Conservation (phyloP, 2,113 vertebrate species). For the Nothoprocta pentlandii region DNA sequence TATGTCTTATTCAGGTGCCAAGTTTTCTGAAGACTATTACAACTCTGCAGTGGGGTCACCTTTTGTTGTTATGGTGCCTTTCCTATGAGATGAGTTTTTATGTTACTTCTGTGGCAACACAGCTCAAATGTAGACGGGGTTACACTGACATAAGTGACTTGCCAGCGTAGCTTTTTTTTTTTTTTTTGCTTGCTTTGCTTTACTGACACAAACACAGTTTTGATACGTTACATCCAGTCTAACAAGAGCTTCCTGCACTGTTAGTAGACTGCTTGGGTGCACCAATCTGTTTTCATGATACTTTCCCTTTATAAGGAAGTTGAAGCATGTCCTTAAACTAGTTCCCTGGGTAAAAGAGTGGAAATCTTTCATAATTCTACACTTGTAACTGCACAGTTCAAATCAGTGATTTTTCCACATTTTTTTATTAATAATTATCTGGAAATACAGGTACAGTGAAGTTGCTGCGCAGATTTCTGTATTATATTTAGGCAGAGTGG, state of each 20-base stretch:
- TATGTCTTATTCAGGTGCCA: background rate
- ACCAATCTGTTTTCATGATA: fast-evolving
- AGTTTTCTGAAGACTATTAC: background rate
- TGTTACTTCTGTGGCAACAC: fast-evolving
- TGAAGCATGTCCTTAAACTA: background rate
- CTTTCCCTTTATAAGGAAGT: fast-evolving
- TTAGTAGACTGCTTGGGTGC: background rate
- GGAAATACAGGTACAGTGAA: background rate
- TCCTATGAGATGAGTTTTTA: background rate
- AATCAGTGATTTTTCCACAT: background rate
- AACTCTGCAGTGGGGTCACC: fast-evolving
- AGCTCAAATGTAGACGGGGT: background rate
- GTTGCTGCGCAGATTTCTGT: background rate
- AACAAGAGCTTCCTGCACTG: background rate
- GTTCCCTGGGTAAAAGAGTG: background rate
- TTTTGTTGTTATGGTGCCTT: background rate
- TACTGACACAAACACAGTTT: background rate
- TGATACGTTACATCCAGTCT: background rate
- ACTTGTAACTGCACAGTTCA: background rate
- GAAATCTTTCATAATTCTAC: background rate
- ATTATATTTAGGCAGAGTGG: background rate
- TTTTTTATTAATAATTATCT: background rate
- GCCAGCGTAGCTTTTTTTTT: background rate
- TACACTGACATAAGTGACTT: background rate
- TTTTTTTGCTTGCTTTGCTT: background rate